Conservation (phyloP, 2,113 vertebrate genomes). For the Archocentrus centrarchus region DNA sequence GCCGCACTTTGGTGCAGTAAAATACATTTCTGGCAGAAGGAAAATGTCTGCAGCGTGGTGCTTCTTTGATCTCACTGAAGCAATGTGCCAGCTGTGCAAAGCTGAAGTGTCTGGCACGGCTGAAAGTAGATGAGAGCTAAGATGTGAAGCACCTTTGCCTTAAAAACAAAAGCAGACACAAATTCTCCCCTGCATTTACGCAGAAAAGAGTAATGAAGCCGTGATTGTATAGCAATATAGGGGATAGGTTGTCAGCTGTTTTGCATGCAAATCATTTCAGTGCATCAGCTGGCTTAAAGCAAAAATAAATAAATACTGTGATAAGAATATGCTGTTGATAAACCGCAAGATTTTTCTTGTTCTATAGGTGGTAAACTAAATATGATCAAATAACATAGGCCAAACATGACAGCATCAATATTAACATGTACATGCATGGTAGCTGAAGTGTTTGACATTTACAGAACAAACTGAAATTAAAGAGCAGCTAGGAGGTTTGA, state of each 20-base stretch:
- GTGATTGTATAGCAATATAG: background rate
- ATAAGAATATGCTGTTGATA: background rate
- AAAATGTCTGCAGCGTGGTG: slow-evolving; percentile 65
- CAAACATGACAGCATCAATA: background rate
- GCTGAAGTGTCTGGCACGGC: slow-evolving; percentile 48
- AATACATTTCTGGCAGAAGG: slow-evolving; percentile 63
- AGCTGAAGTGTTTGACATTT: background rate
- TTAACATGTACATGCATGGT: background rate
- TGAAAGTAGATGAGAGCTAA: slow-evolving; percentile 24
- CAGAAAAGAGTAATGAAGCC: background rate
- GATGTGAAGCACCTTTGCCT: slow-evolving; percentile 28
- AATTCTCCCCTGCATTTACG: slow-evolving; percentile 3
- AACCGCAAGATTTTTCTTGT: background rate
- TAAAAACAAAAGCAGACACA: slow-evolving; percentile 29
- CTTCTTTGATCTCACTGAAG: slow-evolving; percentile 67
- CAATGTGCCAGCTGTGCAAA: slow-evolving; percentile 63
- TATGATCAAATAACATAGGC: background rate
- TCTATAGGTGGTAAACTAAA: background rate
- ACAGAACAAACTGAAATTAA: background rate
- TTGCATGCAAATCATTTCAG: background rate
- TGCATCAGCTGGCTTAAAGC: background rate
- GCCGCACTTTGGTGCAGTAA: slow-evolving; percentile 63
- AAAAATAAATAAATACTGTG: background rate
- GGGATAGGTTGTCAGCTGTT: background rate
- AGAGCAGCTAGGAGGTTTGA: background rate